A percentile compares a stretch with the other conserved stretches of the same genome.
phyloP scores from a whole-genome alignment of 2,888 invertebrate species.

The Ectobius pallidus region DNA sequence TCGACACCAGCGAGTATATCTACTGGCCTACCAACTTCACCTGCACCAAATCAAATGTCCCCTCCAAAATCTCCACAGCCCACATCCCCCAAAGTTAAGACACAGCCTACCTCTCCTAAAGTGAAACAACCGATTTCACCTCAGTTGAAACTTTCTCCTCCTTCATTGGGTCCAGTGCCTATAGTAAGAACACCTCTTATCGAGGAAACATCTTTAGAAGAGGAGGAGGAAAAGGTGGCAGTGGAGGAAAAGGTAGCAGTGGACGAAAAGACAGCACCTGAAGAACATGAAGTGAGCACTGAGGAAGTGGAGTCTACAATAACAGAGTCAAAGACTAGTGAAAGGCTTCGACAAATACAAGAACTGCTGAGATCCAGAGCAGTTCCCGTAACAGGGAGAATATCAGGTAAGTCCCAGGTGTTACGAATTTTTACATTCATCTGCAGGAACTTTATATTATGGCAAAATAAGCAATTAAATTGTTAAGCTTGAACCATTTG shows the following conservation, averaged over 20 bases:
- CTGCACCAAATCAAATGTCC: conserved; percentile 60
- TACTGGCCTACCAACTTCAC: conserved; percentile 57
- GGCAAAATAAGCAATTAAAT: no score
- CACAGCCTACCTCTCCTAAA: conserved; percentile 9
- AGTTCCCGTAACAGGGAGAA: conserved; percentile 17
- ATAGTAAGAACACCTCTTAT: conserved; percentile 47
- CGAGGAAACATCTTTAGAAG: conserved; percentile 58
- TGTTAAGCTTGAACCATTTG: no score
- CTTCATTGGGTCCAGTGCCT: conserved; percentile 1
- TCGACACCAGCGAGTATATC: neutral
- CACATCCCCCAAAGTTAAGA: conserved; percentile 43
- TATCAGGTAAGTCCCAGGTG: conserved; percentile 26
- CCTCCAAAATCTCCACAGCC: conserved; percentile 49
- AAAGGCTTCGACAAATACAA: conserved; percentile 71
- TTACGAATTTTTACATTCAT: neutral
- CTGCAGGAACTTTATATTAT: no score
- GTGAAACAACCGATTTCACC: neutral
- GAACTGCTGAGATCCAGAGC: conserved; percentile 59
- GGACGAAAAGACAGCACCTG: conserved; percentile 59
- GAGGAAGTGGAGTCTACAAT: conserved; percentile 41
- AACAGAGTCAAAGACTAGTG: conserved; percentile 64
- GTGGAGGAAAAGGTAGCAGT: conserved; percentile 59
- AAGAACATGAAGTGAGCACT: conserved; percentile 50
- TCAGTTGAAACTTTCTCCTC: conserved; percentile 15
- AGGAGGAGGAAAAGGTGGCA: conserved; percentile 55